phyloP scores from a whole-genome alignment of 1,140 invertebrate genomes.

The Caenorhabditis tropicalis region DNA sequence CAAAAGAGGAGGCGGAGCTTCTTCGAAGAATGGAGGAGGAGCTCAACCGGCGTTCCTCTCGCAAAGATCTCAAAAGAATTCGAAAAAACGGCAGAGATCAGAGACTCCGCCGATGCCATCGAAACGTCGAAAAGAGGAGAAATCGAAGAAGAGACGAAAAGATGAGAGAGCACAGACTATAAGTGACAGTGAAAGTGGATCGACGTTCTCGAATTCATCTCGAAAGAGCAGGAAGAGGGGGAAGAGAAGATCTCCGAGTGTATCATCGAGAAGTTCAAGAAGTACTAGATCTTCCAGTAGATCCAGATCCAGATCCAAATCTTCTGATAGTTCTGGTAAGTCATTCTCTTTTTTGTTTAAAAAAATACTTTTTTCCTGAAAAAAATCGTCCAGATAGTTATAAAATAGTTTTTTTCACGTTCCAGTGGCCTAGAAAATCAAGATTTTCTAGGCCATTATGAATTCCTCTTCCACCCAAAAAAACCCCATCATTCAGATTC shows the following conservation, averaged over 20 bases:
- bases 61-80: not conserved
- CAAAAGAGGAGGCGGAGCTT: not conserved
- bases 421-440: too few relatives aligned
- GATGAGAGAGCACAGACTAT: not conserved
- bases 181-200: not conserved
- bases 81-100: not conserved
- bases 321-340: not conserved
- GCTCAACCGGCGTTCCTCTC: not conserved
- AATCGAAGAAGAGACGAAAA: not conserved
- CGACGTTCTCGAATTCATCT: not conserved
- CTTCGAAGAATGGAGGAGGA: not conserved
- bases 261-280: not conserved
- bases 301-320: not conserved
- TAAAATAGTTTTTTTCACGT: too few relatives aligned
- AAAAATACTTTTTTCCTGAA: not conserved
- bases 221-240: not conserved
- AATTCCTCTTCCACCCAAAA: too few relatives aligned
- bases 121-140: conserved; percentile 21
- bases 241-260: not conserved
- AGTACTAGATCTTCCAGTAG: not conserved
- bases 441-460: too few relatives aligned
- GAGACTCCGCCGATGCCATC: not conserved
- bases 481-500: not conserved
- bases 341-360: too few relatives aligned
- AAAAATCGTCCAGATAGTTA: not conserved